A percentile compares a stretch with the other conserved stretches of the same genome.
These are phyloP conservation scores for Pararge aegeria DNA, from an alignment of 1,140 invertebrate species.

Conservation along the genomic window DNA sequence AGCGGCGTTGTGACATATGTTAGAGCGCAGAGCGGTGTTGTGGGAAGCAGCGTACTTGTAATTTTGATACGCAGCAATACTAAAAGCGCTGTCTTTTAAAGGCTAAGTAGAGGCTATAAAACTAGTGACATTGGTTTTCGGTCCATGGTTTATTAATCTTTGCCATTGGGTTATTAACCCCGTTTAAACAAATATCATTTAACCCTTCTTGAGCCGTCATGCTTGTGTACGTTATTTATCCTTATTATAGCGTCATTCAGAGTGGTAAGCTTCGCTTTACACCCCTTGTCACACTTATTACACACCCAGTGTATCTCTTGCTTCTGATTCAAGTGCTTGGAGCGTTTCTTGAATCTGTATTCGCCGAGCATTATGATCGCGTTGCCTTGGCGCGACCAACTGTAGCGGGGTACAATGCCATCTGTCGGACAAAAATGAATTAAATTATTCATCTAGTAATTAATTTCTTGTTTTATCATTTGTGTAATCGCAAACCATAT, in stretches of 20 bases:
- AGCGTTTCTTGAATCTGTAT: slow-evolving; percentile 68
- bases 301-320: slow-evolving; percentile 70
- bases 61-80: too few species aligned
- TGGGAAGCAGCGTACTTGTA: too few species aligned
- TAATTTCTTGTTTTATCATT: too few species aligned
- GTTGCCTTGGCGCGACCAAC: slow-evolving; percentile 67
- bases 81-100: too few species aligned
- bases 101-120: too few species aligned
- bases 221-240: slow-evolving; percentile 65
- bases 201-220: slow-evolving; percentile 45
- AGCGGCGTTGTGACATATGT: too few species aligned
- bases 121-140: too few species aligned
- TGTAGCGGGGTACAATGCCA: slow-evolving; percentile 49
- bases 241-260: slow-evolving; percentile 67
- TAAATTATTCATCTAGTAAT: too few species aligned
- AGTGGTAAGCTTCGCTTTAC: slow-evolving; percentile 65
- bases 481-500: too few species aligned
- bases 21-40: too few species aligned
- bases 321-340: slow-evolving; percentile 58
- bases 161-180: neutral
- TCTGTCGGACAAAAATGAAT: slow-evolving; percentile 30
- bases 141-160: too few species aligned
- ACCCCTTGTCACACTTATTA: slow-evolving; percentile 67
- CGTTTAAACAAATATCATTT: slow-evolving; percentile 29
- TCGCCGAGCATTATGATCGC: slow-evolving; percentile 68